A percentile compares a stretch with the other conserved stretches of the same genome.
phyloP scores from a whole-genome alignment of 2,113 vertebrate species.

The Petrocephalus zakoni region DNA sequence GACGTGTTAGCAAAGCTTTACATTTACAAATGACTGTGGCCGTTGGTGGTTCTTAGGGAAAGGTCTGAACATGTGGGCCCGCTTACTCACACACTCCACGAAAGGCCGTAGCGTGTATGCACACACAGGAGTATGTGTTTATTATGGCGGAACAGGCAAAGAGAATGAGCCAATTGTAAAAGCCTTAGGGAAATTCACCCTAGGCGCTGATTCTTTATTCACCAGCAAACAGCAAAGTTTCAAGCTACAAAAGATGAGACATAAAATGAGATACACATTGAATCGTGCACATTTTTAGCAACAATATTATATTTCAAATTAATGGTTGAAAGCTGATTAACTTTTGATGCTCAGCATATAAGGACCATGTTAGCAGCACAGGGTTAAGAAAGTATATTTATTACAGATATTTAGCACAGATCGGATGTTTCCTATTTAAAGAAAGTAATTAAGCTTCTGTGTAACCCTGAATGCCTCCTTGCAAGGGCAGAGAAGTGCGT shows the following conservation, averaged over 20 bases:
- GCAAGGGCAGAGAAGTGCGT: neutral
- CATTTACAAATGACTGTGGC: neutral
- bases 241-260: neutral
- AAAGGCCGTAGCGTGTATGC: neutral
- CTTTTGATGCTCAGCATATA: neutral
- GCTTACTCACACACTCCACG: neutral
- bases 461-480: no score
- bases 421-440: neutral
- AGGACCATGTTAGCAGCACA: neutral
- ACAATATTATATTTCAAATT: neutral
- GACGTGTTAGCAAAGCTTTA: neutral
- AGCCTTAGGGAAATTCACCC: neutral
- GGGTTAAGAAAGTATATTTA: neutral
- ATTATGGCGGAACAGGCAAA: neutral
- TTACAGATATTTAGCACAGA: neutral
- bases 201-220: neutral
- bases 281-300: neutral
- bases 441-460: neutral
- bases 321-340: neutral
- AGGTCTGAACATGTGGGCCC: neutral
- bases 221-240: neutral
- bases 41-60: neutral
- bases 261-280: neutral
- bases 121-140: neutral
- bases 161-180: neutral